Percentiles rank a stretch among this genome's conserved stretches.
These are phyloP conservation scores for Myotis pilosus DNA, from an alignment of 2,797 vertebrate genomes.

Conservation along the genomic window DNA sequence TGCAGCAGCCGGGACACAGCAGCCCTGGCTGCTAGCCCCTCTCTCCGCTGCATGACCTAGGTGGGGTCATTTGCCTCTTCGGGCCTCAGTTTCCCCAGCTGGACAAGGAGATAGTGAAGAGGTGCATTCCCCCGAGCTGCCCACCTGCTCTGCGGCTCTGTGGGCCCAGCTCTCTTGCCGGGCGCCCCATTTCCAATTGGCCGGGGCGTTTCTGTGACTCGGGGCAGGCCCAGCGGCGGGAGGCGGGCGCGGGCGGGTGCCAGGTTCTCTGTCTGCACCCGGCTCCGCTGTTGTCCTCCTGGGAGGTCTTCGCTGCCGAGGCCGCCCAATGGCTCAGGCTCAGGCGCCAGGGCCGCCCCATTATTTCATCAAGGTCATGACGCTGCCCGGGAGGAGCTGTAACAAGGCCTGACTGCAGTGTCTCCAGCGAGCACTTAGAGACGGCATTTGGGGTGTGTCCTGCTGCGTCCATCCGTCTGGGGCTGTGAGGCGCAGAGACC, in stretches of 20 bases:
- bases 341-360: conserved; percentile 81
- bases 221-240: conserved; percentile 63
- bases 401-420: conserved; percentile 85
- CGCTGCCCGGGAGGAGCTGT: conserved; percentile 78
- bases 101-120: neutral
- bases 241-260: conserved; percentile 64
- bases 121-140: accelerated
- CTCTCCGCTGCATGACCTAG: neutral
- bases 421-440: conserved; percentile 83
- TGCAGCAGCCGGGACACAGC: neutral
- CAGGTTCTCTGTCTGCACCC: conserved; percentile 72
- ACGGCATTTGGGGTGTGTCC: conserved; percentile 80
- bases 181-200: neutral
- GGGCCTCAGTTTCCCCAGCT: conserved; percentile 16
- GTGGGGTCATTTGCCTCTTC: no score
- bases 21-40: neutral
- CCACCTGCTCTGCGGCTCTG: neutral
- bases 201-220: conserved; percentile 3
- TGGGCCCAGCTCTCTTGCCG: neutral
- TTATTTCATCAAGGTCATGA: conserved; percentile 87
- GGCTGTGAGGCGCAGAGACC: conserved; percentile 78
- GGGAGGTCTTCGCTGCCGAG: conserved; percentile 83
- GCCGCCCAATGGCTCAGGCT: conserved; percentile 80
- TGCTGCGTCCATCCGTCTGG: conserved; percentile 80
- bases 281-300: conserved; percentile 78